Percentiles rank a stretch among this genome's conserved stretches.
Evolutionary conservation across 2,797 vertebrate species (phyloP).

Genomic region (Cirrhinus molitorella): DNA sequence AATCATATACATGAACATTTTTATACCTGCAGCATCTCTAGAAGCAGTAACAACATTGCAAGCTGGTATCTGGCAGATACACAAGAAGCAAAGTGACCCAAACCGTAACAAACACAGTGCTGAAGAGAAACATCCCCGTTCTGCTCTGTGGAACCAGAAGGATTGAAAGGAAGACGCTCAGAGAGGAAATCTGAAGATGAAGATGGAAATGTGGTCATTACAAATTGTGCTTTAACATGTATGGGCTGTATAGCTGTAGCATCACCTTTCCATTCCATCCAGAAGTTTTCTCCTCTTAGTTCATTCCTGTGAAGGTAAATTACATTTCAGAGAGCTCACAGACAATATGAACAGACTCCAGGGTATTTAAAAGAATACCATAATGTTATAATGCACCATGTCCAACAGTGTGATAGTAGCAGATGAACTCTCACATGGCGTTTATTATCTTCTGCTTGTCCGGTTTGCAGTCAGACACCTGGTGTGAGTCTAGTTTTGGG

Average conservation of each 20-base stretch:
- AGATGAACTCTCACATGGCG: slow-evolving; percentile 69
- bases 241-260: background rate
- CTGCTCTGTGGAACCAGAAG: background rate
- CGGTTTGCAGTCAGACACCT: slow-evolving; percentile 66
- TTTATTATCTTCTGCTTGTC: slow-evolving; percentile 71
- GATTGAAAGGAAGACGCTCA: background rate
- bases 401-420: background rate
- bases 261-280: slow-evolving; percentile 79
- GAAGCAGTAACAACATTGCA: slow-evolving; percentile 87
- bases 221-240: background rate
- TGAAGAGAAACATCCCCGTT: slow-evolving; percentile 42
- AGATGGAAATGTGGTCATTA: background rate
- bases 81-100: slow-evolving; percentile 88
- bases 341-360: background rate
- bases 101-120: slow-evolving; percentile 89
- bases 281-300: slow-evolving; percentile 81
- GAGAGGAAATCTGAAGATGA: slow-evolving; percentile 48
- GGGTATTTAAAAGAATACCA: background rate
- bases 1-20: background rate
- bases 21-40: slow-evolving; percentile 84
- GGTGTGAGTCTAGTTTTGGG: slow-evolving; percentile 25
- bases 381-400: too few relatives aligned
- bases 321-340: background rate
- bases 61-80: slow-evolving; percentile 85
- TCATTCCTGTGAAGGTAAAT: slow-evolving; percentile 76